Evolutionary conservation across 1,140 invertebrate species (phyloP), one percentile per base, ranked within the genome.

Genomic region (Palaemon carinicauda): DNA sequence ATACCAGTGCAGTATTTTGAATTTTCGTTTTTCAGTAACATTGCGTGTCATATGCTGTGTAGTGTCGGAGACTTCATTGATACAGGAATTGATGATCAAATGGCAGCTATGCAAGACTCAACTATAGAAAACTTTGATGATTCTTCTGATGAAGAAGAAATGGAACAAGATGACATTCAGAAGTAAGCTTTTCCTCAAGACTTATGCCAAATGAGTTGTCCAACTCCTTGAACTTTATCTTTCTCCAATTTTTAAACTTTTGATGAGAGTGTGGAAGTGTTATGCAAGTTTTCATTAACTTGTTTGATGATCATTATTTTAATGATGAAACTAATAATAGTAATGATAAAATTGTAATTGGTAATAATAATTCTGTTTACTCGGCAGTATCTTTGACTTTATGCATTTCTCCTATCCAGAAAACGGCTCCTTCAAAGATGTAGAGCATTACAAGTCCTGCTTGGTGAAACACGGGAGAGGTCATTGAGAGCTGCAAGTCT

Each of bases 401-500:
- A 21, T 88, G 60, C 65, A 50, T 19, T 56, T 74, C 56, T 60
- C 27, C 81, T 54, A 89, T 91, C 15, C 89, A 93, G 94, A 90
- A 93, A 94, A 90, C 91, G 92, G 79, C 92, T 96, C 84, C 94
- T 96, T 90, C 92, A 93, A 69, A 92, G 95, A 52, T 96, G 96
- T 87, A 93, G 96, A 54, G 94, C 95, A 88, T 94, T 96, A 90
- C 96, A 97, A 92, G 92, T 93, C 80, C 92, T 97, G 88, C 96
- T 96, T 90, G 94, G 95, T 78, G 94, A 95, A 89, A 95, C 95
- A 89, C 93, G 96, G n/a, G 96, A 97, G 89, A 93, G 94, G 88
- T 93, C 95, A 54, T 93, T 96, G 24, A 96, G 96, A 90, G 95
- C 95, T 19, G 93, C 97, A 71, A 94, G 94, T 82, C 96, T 97